A percentile compares a stretch with the other conserved stretches of the same genome.
phyloP scores from a whole-genome alignment of 2,113 vertebrate species.

The Perccottus glenii region DNA sequence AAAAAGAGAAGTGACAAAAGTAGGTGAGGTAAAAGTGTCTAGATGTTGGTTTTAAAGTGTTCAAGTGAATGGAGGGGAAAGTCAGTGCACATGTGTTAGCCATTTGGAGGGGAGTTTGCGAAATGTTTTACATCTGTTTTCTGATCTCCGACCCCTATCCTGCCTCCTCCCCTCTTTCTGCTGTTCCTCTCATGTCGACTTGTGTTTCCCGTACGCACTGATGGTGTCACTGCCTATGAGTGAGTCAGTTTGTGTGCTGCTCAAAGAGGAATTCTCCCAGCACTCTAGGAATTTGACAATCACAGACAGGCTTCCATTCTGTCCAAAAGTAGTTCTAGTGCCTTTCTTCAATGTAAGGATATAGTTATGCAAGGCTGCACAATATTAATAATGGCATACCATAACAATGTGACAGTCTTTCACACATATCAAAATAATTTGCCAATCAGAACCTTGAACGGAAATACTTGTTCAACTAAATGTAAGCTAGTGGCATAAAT shows the following conservation, averaged over 20 bases:
- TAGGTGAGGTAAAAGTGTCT: constrained; percentile 39
- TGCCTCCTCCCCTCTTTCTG: constrained; percentile 47
- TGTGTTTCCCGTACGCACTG: constrained; percentile 49
- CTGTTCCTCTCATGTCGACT: constrained; percentile 39
- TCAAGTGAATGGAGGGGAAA: constrained; percentile 43
- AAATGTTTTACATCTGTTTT: constrained; percentile 83
- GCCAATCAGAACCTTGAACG: too few relatives aligned
- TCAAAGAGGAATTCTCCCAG: constrained; percentile 42
- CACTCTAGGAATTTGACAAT: constrained; percentile 53
- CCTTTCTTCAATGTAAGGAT: constrained; percentile 47
- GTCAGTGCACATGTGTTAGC: constrained; percentile 81
- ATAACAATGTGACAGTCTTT: too few relatives aligned
- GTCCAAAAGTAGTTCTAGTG: constrained; percentile 57
- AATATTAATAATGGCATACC: too few relatives aligned
- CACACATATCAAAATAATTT: too few relatives aligned
- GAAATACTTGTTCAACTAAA: too few relatives aligned
- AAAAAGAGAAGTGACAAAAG: constrained; percentile 28
- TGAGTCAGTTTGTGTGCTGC: constrained; percentile 24
- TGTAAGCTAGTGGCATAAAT: too few relatives aligned
- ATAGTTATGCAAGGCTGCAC: constrained; percentile 10
- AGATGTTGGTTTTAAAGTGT: constrained; percentile 20
- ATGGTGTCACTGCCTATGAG: constrained; percentile 44
- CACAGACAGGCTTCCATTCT: constrained; percentile 53
- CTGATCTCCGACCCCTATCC: constrained; percentile 81
- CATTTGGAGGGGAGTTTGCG: constrained; percentile 77